Evolutionary conservation across 2,888 invertebrate genomes (phyloP).

Genomic region (Dastarcus helophoroides): DNA sequence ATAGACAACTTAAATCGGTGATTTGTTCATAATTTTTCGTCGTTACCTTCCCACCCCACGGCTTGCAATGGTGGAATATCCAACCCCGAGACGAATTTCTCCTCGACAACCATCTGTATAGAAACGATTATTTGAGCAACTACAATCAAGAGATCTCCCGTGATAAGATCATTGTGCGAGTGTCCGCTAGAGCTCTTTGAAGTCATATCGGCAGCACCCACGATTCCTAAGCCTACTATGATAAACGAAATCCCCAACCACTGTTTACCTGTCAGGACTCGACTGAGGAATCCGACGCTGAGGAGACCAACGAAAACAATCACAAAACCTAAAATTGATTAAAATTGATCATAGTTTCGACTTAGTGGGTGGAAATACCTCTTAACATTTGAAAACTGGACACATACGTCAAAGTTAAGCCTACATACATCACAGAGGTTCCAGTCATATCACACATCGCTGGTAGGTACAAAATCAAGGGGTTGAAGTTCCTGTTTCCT

Average conservation of each 20-base stretch:
- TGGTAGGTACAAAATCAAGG: constrained; percentile 70
- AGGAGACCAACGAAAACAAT: constrained; percentile 83
- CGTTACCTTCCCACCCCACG: constrained; percentile 82
- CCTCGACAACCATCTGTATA: constrained; percentile 90
- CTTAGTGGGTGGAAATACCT: no score
- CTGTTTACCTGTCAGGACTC: constrained; percentile 51
- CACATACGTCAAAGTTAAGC: constrained; percentile 81
- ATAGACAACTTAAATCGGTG: constrained; percentile 7
- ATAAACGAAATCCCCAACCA: constrained; percentile 69
- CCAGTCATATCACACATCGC: constrained; percentile 83
- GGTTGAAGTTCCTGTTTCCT: constrained; percentile 67
- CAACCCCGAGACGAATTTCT: constrained; percentile 72
- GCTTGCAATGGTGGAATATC: constrained; percentile 86
- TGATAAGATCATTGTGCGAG: constrained; percentile 62
- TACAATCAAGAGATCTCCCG: constrained; percentile 66
- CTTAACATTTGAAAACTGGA: constrained; percentile 95
- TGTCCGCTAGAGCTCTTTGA: constrained; percentile 33
- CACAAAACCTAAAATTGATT: constrained; percentile 51
- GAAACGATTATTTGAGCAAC: constrained; percentile 73
- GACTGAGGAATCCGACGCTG: constrained; percentile 68
- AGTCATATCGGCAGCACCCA: constrained; percentile 63
- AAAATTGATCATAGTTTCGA: background rate
- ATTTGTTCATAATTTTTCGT: background rate
- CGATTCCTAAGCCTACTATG: constrained; percentile 57
- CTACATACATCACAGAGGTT: constrained; percentile 84